A percentile compares a stretch with the other conserved stretches of the same genome.
Conservation (phyloP, 2,113 vertebrate species). For the Campylorhamphus procurvoides region DNA sequence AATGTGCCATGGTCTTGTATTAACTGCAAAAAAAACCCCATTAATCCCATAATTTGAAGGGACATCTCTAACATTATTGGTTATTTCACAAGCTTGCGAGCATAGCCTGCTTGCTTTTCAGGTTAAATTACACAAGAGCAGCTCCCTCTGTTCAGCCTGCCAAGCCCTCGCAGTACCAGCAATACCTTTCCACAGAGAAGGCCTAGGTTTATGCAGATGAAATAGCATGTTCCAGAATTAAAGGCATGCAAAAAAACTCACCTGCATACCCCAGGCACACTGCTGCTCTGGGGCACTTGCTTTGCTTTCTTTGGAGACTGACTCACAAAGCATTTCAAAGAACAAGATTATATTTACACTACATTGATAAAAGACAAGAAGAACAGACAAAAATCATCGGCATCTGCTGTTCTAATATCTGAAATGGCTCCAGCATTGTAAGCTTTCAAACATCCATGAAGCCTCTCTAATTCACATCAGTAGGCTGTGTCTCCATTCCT, state of each 20-base stretch:
- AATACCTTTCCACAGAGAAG: background rate
- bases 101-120: background rate
- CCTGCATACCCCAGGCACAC: no score
- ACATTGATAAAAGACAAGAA: background rate
- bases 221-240: background rate
- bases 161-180: no score
- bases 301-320: rapidly evolving
- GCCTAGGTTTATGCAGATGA: background rate
- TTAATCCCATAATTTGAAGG: background rate
- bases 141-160: background rate
- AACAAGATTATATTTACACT: background rate
- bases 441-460: background rate
- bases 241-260: background rate
- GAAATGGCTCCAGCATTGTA: background rate
- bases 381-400: background rate
- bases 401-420: background rate
- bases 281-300: background rate
- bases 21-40: background rate
- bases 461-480: background rate
- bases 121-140: background rate
- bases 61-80: background rate
- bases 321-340: background rate
- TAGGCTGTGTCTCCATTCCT: background rate
- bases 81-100: background rate
- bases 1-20: background rate